Percentiles rank a stretch among this genome's conserved stretches.
These are phyloP conservation scores for Tromatobia lineatoria DNA, from an alignment of 2,888 invertebrate species.

Conservation along the genomic window DNA sequence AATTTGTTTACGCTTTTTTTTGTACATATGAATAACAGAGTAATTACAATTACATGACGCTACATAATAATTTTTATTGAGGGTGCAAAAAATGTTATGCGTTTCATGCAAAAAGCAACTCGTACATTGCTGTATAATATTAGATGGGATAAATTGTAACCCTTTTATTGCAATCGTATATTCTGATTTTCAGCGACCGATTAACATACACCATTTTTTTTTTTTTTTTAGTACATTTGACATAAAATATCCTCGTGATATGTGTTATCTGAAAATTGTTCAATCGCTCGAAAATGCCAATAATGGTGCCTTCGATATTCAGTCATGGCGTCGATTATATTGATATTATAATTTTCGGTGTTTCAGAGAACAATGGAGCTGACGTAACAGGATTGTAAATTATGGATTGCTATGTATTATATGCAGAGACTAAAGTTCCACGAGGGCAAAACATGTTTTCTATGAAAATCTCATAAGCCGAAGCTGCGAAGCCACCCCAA, in stretches of 20 bases:
- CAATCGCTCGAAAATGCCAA: not conserved
- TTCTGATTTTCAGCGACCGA: too few species aligned
- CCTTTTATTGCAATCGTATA: too few species aligned
- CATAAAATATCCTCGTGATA: not conserved
- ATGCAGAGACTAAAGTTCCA: slow-evolving; percentile 3
- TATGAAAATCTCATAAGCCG: slow-evolving; percentile 66
- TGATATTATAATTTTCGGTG: not conserved
- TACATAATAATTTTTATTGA: too few species aligned
- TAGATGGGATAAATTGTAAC: too few species aligned
- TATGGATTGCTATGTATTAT: not conserved
- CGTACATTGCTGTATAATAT: too few species aligned
- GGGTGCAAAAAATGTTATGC: too few species aligned
- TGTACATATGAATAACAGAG: too few species aligned
- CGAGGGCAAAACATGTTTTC: slow-evolving; percentile 42
- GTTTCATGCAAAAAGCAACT: too few species aligned
- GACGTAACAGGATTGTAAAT: slow-evolving; percentile 10
- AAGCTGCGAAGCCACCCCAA: slow-evolving; percentile 46
- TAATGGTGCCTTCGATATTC: not conserved
- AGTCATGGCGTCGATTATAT: not conserved
- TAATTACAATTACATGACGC: too few species aligned
- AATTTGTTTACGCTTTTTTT: too few species aligned
- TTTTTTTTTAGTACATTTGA: not conserved
- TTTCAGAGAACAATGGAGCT: not conserved
- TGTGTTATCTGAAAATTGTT: not conserved
- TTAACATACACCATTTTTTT: too few species aligned